Evolutionary conservation across 2,113 vertebrate genomes (phyloP).

Genomic region (Tretioscincus oriximinensis): DNA sequence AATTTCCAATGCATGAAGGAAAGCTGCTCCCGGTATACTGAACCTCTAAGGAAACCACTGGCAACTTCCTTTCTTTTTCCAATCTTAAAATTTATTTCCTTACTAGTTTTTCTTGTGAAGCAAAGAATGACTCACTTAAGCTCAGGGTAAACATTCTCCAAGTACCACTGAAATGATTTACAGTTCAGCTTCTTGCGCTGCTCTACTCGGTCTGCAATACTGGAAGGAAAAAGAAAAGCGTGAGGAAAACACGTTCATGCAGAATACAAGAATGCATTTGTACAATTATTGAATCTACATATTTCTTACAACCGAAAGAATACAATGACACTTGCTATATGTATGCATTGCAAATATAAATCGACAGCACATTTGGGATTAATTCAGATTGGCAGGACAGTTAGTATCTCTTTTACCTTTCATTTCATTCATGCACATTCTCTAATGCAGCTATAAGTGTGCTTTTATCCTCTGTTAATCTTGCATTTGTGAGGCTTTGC

Average conservation of each 20-base stretch:
- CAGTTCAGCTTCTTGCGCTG: conserved; percentile 91
- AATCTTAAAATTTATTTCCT: not conserved
- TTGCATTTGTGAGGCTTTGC: not conserved
- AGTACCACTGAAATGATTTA: conserved; percentile 97
- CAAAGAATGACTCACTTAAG: conserved; percentile 84
- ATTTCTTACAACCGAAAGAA: not conserved
- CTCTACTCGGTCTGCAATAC: conserved; percentile 86
- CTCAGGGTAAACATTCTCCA: conserved; percentile 96
- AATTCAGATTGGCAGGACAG: not conserved
- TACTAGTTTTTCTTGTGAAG: not conserved
- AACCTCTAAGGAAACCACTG: conserved; percentile 10
- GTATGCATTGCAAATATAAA: not conserved
- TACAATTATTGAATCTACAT: not conserved
- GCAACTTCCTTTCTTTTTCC: not conserved
- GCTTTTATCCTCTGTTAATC: not conserved
- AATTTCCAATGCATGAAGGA: not conserved
- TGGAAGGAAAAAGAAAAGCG: conserved; percentile 62
- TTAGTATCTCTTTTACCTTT: not conserved
- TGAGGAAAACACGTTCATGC: conserved; percentile 7
- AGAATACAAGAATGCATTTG: not conserved
- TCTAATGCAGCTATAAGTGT: not conserved
- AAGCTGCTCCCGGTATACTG: not conserved
- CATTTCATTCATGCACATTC: conserved; percentile 6
- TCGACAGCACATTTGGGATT: not conserved
- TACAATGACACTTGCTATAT: not conserved